Evolutionary conservation across 2,797 vertebrate species (phyloP).

Genomic region (Pantherophis alleghaniensis): DNA sequence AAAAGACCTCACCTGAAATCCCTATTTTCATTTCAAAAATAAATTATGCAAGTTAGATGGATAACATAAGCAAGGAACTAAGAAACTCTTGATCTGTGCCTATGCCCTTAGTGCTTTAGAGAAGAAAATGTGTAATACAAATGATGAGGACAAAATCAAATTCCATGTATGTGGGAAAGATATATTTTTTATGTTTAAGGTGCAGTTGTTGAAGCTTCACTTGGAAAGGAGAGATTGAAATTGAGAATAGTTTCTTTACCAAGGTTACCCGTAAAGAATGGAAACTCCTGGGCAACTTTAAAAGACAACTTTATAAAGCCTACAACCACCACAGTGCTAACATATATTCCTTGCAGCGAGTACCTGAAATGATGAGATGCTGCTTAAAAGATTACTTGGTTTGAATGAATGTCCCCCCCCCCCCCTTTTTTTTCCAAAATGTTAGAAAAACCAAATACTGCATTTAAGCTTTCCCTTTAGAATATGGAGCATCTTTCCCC

Average conservation of each 20-base stretch:
- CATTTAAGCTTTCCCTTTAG: neutral
- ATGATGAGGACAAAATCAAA: neutral
- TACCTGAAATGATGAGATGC: neutral
- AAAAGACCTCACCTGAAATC: neutral
- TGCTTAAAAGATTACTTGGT: neutral
- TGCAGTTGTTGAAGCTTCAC: neutral
- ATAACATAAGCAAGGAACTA: neutral
- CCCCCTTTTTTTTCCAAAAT: neutral
- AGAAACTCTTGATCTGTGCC: neutral
- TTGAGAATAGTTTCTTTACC: neutral
- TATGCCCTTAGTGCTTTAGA: neutral
- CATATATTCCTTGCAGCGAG: neutral
- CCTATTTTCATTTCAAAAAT: neutral
- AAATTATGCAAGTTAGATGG: no score
- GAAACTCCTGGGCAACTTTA: neutral
- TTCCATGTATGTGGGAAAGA: neutral
- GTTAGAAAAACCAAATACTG: neutral
- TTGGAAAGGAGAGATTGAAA: neutral
- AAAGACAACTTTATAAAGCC: neutral
- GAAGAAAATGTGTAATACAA: neutral
- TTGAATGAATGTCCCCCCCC: neutral
- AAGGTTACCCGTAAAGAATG: no score
- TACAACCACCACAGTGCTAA: neutral
- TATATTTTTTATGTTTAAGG: neutral
- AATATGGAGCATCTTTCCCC: neutral